Evolutionary conservation across 2,113 vertebrate species (phyloP).

Genomic region (Vidua macroura): DNA sequence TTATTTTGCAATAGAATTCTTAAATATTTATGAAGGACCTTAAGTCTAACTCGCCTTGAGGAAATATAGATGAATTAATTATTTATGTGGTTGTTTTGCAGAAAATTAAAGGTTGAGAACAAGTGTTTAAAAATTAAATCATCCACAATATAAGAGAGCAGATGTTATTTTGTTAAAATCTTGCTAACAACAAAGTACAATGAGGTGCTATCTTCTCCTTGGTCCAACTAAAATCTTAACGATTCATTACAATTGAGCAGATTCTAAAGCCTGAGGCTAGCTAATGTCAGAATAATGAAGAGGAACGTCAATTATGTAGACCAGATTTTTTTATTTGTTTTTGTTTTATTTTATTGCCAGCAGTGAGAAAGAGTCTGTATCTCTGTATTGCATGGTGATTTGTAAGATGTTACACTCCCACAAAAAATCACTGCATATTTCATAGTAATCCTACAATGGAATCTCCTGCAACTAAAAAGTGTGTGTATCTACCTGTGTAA

Average conservation of each 20-base stretch:
- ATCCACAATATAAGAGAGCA: conserved; percentile 68
- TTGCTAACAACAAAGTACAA: conserved; percentile 63
- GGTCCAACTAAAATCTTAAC: conserved; percentile 64
- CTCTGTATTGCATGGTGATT: neutral
- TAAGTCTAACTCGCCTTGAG: conserved; percentile 76
- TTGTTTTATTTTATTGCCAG: conserved; percentile 15
- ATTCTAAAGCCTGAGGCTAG: conserved; percentile 58
- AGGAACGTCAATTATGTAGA: conserved; percentile 46
- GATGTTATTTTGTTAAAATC: conserved; percentile 76
- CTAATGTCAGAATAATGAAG: conserved; percentile 54
- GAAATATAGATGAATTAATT: conserved; percentile 80
- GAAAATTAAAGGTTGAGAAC: conserved; percentile 82
- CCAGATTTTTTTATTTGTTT: conserved; percentile 11
- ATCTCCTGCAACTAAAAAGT: neutral
- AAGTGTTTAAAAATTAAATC: conserved; percentile 84
- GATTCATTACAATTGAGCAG: conserved; percentile 59
- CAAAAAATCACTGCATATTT: conserved; percentile 4
- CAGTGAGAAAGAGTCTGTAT: neutral
- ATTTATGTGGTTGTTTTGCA: conserved; percentile 79
- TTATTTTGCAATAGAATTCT: conserved; percentile 74
- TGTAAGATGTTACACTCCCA: neutral
- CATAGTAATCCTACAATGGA: neutral
- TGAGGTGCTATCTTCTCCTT: conserved; percentile 51
- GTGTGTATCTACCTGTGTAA: neutral
- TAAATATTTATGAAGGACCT: conserved; percentile 81